A percentile compares a stretch with the other conserved stretches of the same genome.
Evolutionary conservation across 2,888 invertebrate species (phyloP).

Genomic region (Sussaba pulchella): DNA sequence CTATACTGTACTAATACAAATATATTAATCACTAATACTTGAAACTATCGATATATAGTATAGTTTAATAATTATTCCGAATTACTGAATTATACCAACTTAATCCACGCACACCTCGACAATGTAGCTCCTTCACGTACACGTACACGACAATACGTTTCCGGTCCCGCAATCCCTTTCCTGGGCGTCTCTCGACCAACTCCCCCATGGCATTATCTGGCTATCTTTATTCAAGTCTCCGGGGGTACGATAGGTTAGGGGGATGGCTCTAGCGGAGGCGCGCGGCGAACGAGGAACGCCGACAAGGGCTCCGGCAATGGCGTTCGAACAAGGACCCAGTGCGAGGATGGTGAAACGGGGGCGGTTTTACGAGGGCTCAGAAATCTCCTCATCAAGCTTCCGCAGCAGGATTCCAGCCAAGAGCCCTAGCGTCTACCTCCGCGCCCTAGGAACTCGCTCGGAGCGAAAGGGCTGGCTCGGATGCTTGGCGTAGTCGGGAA

Average conservation of each 20-base stretch:
- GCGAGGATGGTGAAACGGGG: conserved; percentile 52
- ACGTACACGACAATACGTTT: conserved; percentile 6
- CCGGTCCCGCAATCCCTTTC: conserved; percentile 37
- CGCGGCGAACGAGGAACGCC: conserved; percentile 52
- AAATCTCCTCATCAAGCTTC: conserved; percentile 84
- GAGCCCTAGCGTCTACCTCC: conserved; percentile 53
- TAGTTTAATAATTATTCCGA: too few species aligned
- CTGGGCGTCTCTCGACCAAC: conserved; percentile 47
- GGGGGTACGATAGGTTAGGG: conserved; percentile 63
- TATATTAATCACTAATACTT: too few species aligned
- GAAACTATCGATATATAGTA: too few species aligned
- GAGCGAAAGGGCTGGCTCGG: conserved; percentile 56
- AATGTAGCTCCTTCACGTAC: not conserved
- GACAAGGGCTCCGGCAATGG: conserved; percentile 46
- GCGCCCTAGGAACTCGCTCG: conserved; percentile 33
- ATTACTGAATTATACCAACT: not conserved
- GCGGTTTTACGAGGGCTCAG: conserved; percentile 82
- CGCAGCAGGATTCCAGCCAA: conserved; percentile 71
- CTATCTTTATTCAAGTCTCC: conserved; percentile 81
- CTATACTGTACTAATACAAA: too few species aligned
- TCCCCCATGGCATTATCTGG: conserved; percentile 76
- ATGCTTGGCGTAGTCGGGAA: conserved; percentile 68
- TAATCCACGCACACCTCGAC: conserved; percentile 6
- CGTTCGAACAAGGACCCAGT: conserved; percentile 22
- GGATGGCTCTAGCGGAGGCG: conserved; percentile 56